Evolutionary conservation across 2,797 vertebrate genomes (phyloP), one percentile per base, ranked within the genome.

Genomic region (Acomys russatus): DNA sequence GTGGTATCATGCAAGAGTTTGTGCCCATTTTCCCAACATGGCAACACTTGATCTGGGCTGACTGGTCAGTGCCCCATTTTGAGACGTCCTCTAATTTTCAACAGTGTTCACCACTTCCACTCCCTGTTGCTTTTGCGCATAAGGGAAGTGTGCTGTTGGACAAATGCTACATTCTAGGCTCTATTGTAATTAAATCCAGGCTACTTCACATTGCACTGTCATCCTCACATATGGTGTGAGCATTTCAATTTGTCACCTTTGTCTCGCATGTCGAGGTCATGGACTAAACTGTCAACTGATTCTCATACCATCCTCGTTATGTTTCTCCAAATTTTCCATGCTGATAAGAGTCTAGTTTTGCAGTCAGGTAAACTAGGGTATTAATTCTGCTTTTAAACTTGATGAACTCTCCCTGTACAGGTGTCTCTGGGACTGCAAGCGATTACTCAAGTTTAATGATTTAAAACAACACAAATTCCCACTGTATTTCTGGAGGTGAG

Each of bases 291-390:
- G 76, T 77, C 63, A 85, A 76, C 9, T 71, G 44, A 83, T 94
- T 68, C 18, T 78, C 95, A 35, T n/a, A 22, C 35, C 14, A 38
- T 76, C 35, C 79, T 14, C 20, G 9, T 17, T 74, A 2, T 82
- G 61, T 8, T 76, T 82, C 30, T 86, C 49, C 38, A 93, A 59
- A 74, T 49, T 74, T 22, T 59, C 73, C 71, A 64, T 84, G 6
- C 76, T 96, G 63, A 70, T 79, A 51, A 44, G 33, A 71, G 70
- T 82, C 59, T 95, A 25, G 44, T 88, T 92, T 63, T 54, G 10
- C 12, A 88, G n/a, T 33, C 51, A 70, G 61, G 61, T 66, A 30
- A 93, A 74, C 9, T 63, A 33, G 25, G 70, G 12, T 68, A 93
- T 76, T 70, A 79, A 64, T 94, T 85, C 66, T 80, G 20, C 11